A percentile compares a stretch with the other conserved stretches of the same genome.
These are phyloP conservation scores for Phorcus lineatus DNA, from an alignment of 2,888 invertebrate species.

Conservation along the genomic window DNA sequence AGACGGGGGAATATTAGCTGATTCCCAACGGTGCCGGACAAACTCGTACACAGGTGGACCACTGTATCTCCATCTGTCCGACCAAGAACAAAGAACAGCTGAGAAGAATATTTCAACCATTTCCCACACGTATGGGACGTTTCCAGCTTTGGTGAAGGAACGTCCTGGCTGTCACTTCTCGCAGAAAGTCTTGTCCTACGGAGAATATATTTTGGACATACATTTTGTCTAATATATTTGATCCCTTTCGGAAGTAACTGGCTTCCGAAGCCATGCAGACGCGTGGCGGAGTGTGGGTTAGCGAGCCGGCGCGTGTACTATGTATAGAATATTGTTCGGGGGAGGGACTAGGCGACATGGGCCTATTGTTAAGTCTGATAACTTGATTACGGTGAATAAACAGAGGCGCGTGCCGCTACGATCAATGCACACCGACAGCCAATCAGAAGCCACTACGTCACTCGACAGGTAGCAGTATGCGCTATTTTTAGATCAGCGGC, in stretches of 20 bases:
- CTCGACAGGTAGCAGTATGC: conserved; percentile 10
- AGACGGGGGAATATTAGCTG: conserved; percentile 11
- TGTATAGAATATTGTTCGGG: conserved; percentile 46
- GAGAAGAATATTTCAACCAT: conserved; percentile 17
- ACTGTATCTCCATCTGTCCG: conserved; percentile 18
- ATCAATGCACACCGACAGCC: conserved; percentile 35
- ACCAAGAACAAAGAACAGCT: conserved; percentile 28
- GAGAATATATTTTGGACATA: neutral
- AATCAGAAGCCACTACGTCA: conserved; percentile 42
- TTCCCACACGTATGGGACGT: conserved; percentile 24
- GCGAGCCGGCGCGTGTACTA: conserved; percentile 43
- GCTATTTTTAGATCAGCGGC: conserved; percentile 18
- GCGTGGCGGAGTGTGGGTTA: conserved; percentile 46
- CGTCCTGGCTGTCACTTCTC: neutral
- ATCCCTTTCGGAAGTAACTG: neutral
- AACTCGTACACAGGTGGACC: neutral
- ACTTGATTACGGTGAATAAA: conserved; percentile 45
- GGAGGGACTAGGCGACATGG: conserved; percentile 44
- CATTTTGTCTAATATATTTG: neutral
- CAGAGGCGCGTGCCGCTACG: conserved; percentile 49
- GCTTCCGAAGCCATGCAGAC: conserved; percentile 28
- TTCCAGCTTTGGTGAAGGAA: neutral
- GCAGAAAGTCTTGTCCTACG: neutral
- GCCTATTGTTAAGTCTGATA: conserved; percentile 45
- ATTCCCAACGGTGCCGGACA: conserved; percentile 4